phyloP scores from a whole-genome alignment of 2,113 vertebrate genomes.

The Seriola quinqueradiata region DNA sequence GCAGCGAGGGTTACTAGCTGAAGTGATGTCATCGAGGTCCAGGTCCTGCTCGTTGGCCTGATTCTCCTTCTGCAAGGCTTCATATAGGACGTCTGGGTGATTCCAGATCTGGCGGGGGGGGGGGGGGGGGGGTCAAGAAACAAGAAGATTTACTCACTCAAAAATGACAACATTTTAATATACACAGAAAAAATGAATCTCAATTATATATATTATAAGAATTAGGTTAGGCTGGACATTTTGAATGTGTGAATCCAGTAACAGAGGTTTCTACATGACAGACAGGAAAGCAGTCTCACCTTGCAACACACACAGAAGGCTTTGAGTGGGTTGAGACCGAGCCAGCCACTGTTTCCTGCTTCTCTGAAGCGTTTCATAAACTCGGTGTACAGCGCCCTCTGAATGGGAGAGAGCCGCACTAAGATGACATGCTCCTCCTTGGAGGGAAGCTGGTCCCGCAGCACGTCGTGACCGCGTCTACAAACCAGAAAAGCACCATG shows the following conservation, averaged over 20 bases:
- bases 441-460: constrained; percentile 92
- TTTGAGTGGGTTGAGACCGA: constrained; percentile 97
- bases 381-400: constrained; percentile 94
- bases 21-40: constrained; percentile 94
- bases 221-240: not conserved
- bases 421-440: constrained; percentile 97
- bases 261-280: not conserved
- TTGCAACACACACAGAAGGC: constrained; percentile 99
- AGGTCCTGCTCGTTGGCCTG: constrained; percentile 96
- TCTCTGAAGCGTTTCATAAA: constrained; percentile 99
- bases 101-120: constrained; percentile 98
- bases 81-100: constrained; percentile 97
- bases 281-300: constrained; percentile 77
- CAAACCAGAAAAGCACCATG: constrained; percentile 31
- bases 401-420: constrained; percentile 94
- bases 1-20: constrained; percentile 88
- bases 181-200: not conserved
- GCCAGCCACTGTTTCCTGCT: constrained; percentile 96
- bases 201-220: not conserved
- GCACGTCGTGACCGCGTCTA: constrained; percentile 96
- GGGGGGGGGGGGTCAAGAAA: not conserved
- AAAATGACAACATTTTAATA: not conserved
- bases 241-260: not conserved
- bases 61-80: constrained; percentile 96
- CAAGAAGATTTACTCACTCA: not conserved